Base-by-base conservation (phyloP, 1,140 invertebrate genomes). In the Choristoneura fumiferana region DNA sequence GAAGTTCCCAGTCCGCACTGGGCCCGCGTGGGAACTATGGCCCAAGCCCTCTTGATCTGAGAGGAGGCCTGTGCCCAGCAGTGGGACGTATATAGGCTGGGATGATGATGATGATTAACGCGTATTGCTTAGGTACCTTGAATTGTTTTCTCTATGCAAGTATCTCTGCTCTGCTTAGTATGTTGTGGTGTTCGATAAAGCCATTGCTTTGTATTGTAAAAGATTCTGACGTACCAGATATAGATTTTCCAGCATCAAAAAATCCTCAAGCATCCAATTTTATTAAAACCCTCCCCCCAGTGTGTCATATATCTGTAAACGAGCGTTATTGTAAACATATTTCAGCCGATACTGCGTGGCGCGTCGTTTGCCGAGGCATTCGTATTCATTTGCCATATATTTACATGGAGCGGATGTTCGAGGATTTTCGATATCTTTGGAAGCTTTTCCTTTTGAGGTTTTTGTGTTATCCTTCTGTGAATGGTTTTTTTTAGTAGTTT, bases 291-390 rank as follows among this genome's bases (percentile, higher is more conserved):
- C 59, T 75, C 69, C 66, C 54, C 59, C 76, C 81, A 83, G 74
- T 77, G 74, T 55, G 45, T 60, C 64, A 55, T 76, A 74, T 71
- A 72, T 75, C 63, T 60, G 65, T 36, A 45, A 65, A 52, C 60
- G 53, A 57, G 43, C 63, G 65, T 76, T 78, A 80, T 81, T 83
- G 80, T 83, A 71, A 81, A 79, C 78, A 83, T 83, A 83, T 83
- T 76, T 83, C 72, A 81, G 60, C 56, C 60, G 62, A 76, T 79
- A 77, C 65, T 53, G 56, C 66, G 53, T 10, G 35, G 61, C 62
- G 58, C 62, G 68, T 62, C 62, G 68, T 78, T 73, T 76, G 69
- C 67, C 43, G 60, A 57, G 54, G 54, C 65, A 68, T 79, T 83
- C 77, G 72, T 83, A 83, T 83, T 80, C 76, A 80, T 83, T 71